Evolutionary conservation across 1,140 invertebrate species (phyloP), one percentile per base, ranked within the genome.

Genomic region (Cephus cinctus): DNA sequence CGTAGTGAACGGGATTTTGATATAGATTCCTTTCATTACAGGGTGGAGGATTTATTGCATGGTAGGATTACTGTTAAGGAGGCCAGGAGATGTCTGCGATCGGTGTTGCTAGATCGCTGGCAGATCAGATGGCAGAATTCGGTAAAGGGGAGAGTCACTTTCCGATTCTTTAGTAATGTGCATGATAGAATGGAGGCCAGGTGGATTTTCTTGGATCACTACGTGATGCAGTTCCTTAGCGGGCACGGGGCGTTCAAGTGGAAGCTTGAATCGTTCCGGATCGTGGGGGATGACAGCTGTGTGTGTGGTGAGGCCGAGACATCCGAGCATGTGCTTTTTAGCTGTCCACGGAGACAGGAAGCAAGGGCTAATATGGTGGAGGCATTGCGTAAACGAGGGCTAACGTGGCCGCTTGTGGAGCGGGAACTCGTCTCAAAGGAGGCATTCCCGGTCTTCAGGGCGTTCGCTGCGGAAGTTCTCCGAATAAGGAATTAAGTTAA

Each of bases 231-330:
- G 23, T 49, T 43, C 30, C 12, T 39, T 11, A 44, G 39, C 6
- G 47, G 47, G 2, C 47, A 49, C 21, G 47, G 47, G 6, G 47
- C 30, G 12, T 49, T 49, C 12, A 32, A 31, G 4, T 8, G 18
- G 2, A 49, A 42, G 19, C 18, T 44, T n/a, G n/a, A n/a, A n/a
- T n/a, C n/a, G n/a, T n/a, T n/a, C n/a, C n/a, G n/a, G n/a, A n/a
- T n/a, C n/a, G n/a, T n/a, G n/a, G n/a, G n/a, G n/a, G n/a, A n/a
- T n/a, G n/a, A n/a, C n/a, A n/a, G n/a, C n/a, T n/a, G n/a, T n/a
- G n/a, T n/a, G n/a, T n/a, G n/a, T n/a, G n/a, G n/a, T n/a, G n/a
- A n/a, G n/a, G n/a, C n/a, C n/a, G n/a, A n/a, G n/a, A n/a, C n/a
- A n/a, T n/a, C n/a, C n/a, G n/a, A n/a, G n/a, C n/a, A n/a, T n/a